Conservation (phyloP, 35 echinoderm and acorn worm species). For the Strongylocentrotus purpuratus region DNA sequence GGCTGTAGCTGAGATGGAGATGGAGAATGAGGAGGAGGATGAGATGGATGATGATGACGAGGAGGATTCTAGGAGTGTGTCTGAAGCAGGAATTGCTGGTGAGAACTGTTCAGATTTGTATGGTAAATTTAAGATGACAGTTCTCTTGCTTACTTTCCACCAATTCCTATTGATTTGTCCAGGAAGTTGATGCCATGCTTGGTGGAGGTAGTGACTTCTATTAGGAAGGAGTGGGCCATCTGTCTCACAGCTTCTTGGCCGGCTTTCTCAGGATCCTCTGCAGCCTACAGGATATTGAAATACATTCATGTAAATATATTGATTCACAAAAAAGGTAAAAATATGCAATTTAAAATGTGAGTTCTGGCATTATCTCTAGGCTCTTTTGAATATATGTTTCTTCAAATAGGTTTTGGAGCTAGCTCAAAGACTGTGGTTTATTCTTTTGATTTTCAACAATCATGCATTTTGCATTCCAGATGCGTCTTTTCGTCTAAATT, state of each 20-base stretch:
- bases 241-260: constrained; percentile 32
- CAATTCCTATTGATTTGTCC: constrained; percentile 67
- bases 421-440: no score
- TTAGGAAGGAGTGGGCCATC: constrained; percentile 62
- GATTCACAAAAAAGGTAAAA: no score
- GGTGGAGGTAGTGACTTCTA: constrained; percentile 64
- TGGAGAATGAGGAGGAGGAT: background rate
- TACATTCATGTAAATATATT: no score
- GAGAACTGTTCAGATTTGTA: background rate
- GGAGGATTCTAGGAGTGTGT: constrained; percentile 36
- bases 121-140: no score
- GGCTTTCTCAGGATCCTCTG: background rate
- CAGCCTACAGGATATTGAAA: background rate
- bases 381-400: no score
- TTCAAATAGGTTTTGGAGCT: no score
- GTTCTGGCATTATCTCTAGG: no score
- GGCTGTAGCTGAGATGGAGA: constrained; percentile 40
- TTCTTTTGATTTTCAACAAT: no score
- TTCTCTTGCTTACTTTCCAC: constrained; percentile 70
- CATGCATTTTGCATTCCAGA: no score
- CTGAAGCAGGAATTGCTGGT: constrained; percentile 55
- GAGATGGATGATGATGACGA: background rate
- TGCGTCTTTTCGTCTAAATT: no score
- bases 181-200: constrained; percentile 86
- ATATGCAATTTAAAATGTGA: no score